Conservation (phyloP, 2,888 invertebrate species). For the Drosophila putrida region DNA sequence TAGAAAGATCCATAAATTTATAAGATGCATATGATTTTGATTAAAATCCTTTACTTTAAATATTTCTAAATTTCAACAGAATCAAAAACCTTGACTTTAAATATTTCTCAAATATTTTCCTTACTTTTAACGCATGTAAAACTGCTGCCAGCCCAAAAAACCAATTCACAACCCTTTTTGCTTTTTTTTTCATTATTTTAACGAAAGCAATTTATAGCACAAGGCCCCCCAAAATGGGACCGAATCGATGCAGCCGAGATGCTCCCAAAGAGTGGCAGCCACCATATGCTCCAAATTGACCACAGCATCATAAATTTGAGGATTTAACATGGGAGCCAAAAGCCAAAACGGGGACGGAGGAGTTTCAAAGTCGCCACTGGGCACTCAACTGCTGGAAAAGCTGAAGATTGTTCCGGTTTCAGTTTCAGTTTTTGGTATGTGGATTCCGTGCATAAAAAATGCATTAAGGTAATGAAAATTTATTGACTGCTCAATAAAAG, state of each 20-base stretch:
- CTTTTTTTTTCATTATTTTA: conserved; percentile 49
- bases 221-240: conserved; percentile 34
- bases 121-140: conserved; percentile 1
- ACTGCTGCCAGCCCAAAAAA: conserved; percentile 3
- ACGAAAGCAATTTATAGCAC: conserved; percentile 58
- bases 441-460: conserved; percentile 62
- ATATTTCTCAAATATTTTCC: conserved; percentile 11
- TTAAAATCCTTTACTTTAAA: not conserved
- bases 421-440: conserved; percentile 1
- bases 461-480: conserved; percentile 78
- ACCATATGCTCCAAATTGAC: conserved; percentile 77
- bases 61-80: not conserved
- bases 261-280: conserved; percentile 52
- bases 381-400: conserved; percentile 20
- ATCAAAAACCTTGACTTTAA: not conserved
- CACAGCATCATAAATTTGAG: conserved; percentile 76
- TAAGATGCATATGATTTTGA: not conserved
- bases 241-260: conserved; percentile 33
- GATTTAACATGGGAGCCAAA: conserved; percentile 67
- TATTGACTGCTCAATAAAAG: conserved; percentile 69
- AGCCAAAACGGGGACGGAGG: conserved; percentile 2
- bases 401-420: conserved; percentile 42
- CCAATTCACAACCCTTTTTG: conserved; percentile 58
- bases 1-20: not conserved
- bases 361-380: conserved; percentile 12